phyloP scores from a whole-genome alignment of 2,113 vertebrate species.

The Sturnus vulgaris region DNA sequence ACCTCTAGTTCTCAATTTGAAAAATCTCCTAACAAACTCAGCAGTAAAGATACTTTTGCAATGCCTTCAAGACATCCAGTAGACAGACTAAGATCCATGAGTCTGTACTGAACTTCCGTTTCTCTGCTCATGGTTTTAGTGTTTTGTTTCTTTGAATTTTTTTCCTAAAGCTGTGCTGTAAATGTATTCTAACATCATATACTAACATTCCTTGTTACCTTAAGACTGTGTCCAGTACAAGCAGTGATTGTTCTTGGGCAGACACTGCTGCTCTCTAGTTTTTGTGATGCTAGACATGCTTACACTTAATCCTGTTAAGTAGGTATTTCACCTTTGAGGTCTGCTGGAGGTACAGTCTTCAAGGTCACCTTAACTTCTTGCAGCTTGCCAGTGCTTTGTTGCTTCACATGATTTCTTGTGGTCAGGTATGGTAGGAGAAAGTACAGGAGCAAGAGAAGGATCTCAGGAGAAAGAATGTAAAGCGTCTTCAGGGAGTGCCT shows the following conservation, averaged over 20 bases:
- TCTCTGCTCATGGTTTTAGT: background rate
- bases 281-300: background rate
- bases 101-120: background rate
- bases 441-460: background rate
- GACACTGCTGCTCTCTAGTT: background rate
- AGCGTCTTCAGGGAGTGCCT: background rate
- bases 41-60: background rate
- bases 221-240: background rate
- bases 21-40: background rate
- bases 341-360: background rate
- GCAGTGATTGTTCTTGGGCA: background rate
- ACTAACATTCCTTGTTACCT: background rate
- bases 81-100: background rate
- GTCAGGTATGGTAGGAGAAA: background rate
- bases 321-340: background rate
- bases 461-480: background rate
- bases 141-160: background rate
- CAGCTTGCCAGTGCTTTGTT: background rate
- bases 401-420: accelerated
- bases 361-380: background rate
- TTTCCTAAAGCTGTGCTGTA: background rate
- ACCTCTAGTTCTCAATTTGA: background rate
- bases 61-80: background rate
- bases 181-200: background rate
- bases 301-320: background rate